phyloP scores from a whole-genome alignment of 1,140 invertebrate species.

The Lepidurus arcticus region DNA sequence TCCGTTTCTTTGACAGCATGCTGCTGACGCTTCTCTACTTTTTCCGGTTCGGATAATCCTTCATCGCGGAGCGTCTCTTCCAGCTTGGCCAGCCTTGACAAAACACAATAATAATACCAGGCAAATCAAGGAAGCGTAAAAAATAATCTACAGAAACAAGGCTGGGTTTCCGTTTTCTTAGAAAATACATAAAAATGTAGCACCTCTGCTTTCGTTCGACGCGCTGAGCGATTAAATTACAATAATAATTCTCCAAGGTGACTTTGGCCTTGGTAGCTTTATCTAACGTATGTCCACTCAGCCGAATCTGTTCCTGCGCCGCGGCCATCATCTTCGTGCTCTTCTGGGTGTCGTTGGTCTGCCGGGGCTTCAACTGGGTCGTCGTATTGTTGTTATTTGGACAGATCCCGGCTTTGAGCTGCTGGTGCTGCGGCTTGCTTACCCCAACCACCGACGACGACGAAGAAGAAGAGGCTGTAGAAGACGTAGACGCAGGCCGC shows the following conservation, averaged over 20 bases:
- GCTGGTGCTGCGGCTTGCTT: neutral
- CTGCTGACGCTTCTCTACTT: conserved; percentile 80
- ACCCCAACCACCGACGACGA: neutral
- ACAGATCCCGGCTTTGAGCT: conserved; percentile 25
- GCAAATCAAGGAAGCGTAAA: conserved; percentile 23
- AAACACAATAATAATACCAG: conserved; percentile 38
- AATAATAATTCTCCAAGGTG: conserved; percentile 98
- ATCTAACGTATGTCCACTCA: conserved; percentile 93
- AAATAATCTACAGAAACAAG: conserved; percentile 14
- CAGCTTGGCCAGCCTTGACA: conserved; percentile 73
- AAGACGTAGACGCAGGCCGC: conserved; percentile 29
- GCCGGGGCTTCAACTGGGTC: neutral
- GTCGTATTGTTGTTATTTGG: conserved; percentile 53
- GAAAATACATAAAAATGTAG: conserved; percentile 24
- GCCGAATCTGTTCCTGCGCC: conserved; percentile 49
- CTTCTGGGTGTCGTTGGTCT: neutral
- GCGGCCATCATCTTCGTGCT: conserved; percentile 28
- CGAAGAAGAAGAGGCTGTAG: conserved; percentile 34
- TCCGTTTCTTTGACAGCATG: conserved; percentile 98
- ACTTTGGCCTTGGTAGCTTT: conserved; percentile 99
- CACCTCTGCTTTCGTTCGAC: conserved; percentile 91
- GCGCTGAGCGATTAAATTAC: conserved; percentile 94
- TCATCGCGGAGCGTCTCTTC: conserved; percentile 93
- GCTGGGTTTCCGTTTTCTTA: neutral
- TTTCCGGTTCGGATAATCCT: conserved; percentile 71